phyloP scores from a whole-genome alignment of 2,797 vertebrate genomes.

The Galaxias olidus region DNA sequence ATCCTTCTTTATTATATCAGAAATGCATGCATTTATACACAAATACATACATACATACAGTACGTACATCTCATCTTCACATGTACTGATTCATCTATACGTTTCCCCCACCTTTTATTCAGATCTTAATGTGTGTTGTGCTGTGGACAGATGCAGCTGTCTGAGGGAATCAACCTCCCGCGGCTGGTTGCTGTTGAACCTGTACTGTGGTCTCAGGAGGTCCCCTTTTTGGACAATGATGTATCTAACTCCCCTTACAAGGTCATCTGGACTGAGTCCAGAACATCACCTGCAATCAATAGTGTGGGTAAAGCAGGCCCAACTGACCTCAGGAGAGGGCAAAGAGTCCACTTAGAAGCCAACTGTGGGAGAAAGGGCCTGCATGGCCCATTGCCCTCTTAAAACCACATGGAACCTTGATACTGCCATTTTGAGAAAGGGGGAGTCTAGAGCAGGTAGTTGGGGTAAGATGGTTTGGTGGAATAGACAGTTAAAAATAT shows the following conservation, averaged over 20 bases:
- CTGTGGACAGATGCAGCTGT: slow-evolving; percentile 47
- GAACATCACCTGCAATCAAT: slow-evolving; percentile 80
- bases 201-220: slow-evolving; percentile 66
- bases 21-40: no score
- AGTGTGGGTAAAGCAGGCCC: slow-evolving; percentile 75
- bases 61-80: no score
- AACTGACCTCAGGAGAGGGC: slow-evolving; percentile 63
- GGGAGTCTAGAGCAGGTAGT: slow-evolving; percentile 11
- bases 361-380: slow-evolving; percentile 70
- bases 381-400: slow-evolving; percentile 77
- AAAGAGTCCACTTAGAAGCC: slow-evolving; percentile 68
- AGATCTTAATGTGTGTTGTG: slow-evolving; percentile 31
- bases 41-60: no score
- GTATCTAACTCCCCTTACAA: slow-evolving; percentile 71
- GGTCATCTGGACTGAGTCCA: slow-evolving; percentile 79
- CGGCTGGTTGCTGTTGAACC: slow-evolving; percentile 48
- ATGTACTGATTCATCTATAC: no score
- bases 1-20: no score
- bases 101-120: background rate
- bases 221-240: slow-evolving; percentile 74
- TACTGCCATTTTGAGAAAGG: slow-evolving; percentile 43
- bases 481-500: background rate
- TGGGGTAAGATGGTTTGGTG: slow-evolving; percentile 27
- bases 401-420: slow-evolving; percentile 63
- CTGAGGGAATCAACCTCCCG: slow-evolving; percentile 50